Evolutionary conservation across 2,113 vertebrate species (phyloP).

Genomic region (Misgurnus anguillicaudatus): DNA sequence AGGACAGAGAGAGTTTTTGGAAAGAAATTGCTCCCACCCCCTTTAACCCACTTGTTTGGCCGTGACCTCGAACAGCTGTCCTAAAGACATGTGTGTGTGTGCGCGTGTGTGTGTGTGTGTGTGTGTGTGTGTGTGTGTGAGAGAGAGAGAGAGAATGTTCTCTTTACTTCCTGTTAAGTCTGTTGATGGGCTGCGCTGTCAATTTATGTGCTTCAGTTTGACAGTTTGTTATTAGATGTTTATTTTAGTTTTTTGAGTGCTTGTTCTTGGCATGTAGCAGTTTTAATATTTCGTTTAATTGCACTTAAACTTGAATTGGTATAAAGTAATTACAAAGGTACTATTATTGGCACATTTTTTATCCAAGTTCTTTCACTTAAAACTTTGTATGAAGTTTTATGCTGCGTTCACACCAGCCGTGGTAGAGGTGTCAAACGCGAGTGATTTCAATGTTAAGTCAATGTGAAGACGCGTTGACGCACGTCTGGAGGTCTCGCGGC

Average conservation of each 20-base stretch:
- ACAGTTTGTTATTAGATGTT: not conserved
- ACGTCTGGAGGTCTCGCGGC: no score
- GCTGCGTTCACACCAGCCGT: no score
- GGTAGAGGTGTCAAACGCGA: no score
- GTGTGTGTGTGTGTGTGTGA: conserved; percentile 6
- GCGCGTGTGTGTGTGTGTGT: conserved; percentile 27
- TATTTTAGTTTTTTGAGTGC: not conserved
- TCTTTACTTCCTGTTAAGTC: conserved; percentile 34
- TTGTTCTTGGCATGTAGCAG: not conserved
- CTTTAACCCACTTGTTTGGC: conserved; percentile 49
- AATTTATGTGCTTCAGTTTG: conserved; percentile 3
- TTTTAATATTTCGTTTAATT: no score
- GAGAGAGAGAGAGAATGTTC: conserved; percentile 37
- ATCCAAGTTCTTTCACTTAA: no score
- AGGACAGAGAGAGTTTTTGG: conserved; percentile 38
- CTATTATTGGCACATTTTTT: no score
- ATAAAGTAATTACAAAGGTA: no score
- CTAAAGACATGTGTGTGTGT: conserved; percentile 26
- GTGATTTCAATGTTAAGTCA: no score
- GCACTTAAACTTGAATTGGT: no score
- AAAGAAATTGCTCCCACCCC: conserved; percentile 49
- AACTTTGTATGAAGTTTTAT: no score
- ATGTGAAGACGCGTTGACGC: no score
- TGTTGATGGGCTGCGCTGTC: conserved; percentile 14
- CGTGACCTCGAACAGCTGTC: conserved; percentile 49